Base-by-base conservation (phyloP, 1,140 invertebrate species). In the Aphelenchoides besseyi region DNA sequence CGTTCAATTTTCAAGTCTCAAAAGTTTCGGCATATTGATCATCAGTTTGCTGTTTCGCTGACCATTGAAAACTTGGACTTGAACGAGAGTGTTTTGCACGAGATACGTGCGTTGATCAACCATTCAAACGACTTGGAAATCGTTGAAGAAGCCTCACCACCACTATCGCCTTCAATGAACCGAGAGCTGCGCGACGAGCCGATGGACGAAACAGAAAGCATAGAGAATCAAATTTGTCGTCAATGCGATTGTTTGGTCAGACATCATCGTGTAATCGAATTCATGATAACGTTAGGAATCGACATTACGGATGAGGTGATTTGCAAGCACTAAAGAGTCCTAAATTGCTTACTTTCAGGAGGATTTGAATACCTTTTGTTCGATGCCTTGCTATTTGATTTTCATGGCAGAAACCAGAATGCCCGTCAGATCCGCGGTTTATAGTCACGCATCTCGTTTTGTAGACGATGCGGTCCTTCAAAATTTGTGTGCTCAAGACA, bases 371-470 rank as follows among this genome's bases (percentile, higher is more conserved):
- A 52, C 59, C 3, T 84, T 82, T 69, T 82, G 80, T 64, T 82
- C 80, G 3, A 75, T 78, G 70, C 70, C 73, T 30, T 82, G 80
- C 62, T 82, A 82, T 73, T 83, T 80, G 67, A 77, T 59, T 16
- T 79, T 81, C 52, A 68, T 84, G 54, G 86, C 85, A 48, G 78
- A 82, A 37, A 66, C 78, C 9, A 74, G 82, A 26, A 73, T 84
- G 9, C 72, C 55, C 5, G 18, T 59, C 18, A 12, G 5, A 28
- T 23, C 26, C 26, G 55, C 5, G 55, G 5, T 59, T 33, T 33
- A 29, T 33, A 28, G 23, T 8, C 55, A 59, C 55, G 55, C 55
- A 8, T 5, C 5, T 18, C 55, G 55, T 29, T 59, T 59, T 33
- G 55, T 59, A 8, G 55, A 59, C 5, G 55, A 48, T 48, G 41